Evolutionary conservation across 2,888 invertebrate genomes (phyloP).

Genomic region (Toxonevra muliebris): DNA sequence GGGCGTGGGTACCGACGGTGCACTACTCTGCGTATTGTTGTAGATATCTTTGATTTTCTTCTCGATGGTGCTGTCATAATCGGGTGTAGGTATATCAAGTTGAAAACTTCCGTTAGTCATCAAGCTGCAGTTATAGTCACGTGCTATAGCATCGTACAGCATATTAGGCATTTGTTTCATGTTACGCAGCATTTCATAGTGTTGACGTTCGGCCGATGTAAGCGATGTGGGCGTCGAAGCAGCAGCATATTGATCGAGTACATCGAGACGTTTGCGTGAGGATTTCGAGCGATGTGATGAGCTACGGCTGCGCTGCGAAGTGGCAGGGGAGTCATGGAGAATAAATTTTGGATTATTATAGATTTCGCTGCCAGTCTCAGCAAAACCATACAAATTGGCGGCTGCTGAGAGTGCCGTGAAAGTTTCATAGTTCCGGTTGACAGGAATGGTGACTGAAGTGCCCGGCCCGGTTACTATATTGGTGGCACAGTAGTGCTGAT

Average conservation of each 20-base stretch:
- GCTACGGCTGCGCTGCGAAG: constrained; percentile 53
- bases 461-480: constrained; percentile 28
- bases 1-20: constrained; percentile 64
- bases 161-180: constrained; percentile 70
- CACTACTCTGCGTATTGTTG: constrained; percentile 58
- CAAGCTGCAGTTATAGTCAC: constrained; percentile 54
- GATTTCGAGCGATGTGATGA: constrained; percentile 54
- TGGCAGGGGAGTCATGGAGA: constrained; percentile 59
- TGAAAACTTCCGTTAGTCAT: constrained; percentile 42
- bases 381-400: constrained; percentile 56
- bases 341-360: constrained; percentile 65
- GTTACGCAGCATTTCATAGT: constrained; percentile 61
- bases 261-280: constrained; percentile 55
- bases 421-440: constrained; percentile 43
- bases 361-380: constrained; percentile 59
- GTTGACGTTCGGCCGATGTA: constrained; percentile 58
- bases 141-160: constrained; percentile 73
- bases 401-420: constrained; percentile 50
- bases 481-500: constrained; percentile 24
- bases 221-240: constrained; percentile 55
- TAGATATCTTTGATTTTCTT: constrained; percentile 64
- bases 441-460: constrained; percentile 16
- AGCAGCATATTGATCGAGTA: constrained; percentile 61
- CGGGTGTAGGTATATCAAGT: constrained; percentile 63
- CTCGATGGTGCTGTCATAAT: constrained; percentile 64